Evolutionary conservation across 2,888 invertebrate species (phyloP).

Genomic region (Creontiades dilutus): DNA sequence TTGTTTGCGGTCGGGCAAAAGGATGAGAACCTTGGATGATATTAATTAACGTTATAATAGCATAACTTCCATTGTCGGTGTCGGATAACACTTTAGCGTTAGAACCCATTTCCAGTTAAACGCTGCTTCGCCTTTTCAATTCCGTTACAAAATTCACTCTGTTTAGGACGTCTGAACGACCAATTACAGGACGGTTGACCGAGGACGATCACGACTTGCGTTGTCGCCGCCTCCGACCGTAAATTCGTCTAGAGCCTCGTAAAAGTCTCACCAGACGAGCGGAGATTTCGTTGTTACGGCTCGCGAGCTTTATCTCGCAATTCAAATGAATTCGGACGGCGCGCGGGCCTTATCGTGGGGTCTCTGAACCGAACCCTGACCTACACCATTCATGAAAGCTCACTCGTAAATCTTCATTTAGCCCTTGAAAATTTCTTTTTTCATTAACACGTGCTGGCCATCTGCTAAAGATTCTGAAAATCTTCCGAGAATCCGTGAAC

Average conservation of each 20-base stretch:
- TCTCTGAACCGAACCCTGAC: slow-evolving; percentile 20
- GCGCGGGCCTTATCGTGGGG: background rate
- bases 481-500: background rate
- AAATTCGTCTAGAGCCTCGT: background rate
- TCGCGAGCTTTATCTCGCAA: background rate
- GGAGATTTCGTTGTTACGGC: background rate
- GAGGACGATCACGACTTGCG: background rate
- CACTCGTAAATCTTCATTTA: background rate
- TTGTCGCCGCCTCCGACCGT: background rate
- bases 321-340: slow-evolving; percentile 1
- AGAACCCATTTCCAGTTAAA: too few species aligned
- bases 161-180: background rate
- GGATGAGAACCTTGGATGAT: too few species aligned
- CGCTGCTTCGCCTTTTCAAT: background rate
- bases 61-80: too few species aligned
- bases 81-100: too few species aligned
- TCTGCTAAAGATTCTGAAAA: background rate
- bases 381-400: slow-evolving; percentile 1
- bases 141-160: background rate
- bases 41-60: too few species aligned
- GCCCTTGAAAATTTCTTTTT: background rate
- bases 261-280: background rate
- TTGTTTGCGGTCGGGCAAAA: too few species aligned
- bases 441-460: background rate
- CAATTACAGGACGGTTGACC: slow-evolving; percentile 18